Percentiles rank a stretch among this genome's conserved stretches.
Conservation (phyloP, 1,140 invertebrate genomes). For the Conus ventricosus region DNA sequence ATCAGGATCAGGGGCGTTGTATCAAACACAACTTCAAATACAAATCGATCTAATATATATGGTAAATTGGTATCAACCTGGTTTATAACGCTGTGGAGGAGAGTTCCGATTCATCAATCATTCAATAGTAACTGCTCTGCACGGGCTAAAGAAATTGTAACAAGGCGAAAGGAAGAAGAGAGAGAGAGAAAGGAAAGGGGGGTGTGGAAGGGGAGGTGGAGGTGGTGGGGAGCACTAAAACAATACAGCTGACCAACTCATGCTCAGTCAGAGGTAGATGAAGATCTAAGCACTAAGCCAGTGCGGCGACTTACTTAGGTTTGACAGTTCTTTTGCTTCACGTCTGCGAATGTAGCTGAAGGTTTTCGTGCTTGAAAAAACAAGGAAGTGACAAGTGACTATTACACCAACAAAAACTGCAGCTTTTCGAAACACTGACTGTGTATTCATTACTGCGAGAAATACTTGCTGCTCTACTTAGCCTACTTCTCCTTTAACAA, state of each 20-base stretch:
- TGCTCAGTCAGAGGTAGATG: not conserved
- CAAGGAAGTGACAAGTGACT: not conserved
- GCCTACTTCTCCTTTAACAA: no score
- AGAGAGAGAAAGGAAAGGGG: slow-evolving; percentile 13
- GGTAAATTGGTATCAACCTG: no score
- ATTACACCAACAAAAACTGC: not conserved
- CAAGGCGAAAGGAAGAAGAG: not conserved
- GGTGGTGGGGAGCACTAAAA: no score
- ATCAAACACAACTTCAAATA: no score
- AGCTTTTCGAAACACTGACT: slow-evolving; percentile 1
- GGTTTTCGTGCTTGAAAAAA: slow-evolving; percentile 20
- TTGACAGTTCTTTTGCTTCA: slow-evolving; percentile 26
- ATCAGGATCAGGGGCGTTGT: no score
- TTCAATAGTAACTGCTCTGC: no score
- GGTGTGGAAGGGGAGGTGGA: not conserved
- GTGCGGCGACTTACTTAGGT: not conserved
- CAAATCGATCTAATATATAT: no score
- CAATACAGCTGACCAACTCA: not conserved
- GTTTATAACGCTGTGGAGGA: no score
- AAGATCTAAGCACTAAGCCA: no score
- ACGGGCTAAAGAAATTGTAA: not conserved
- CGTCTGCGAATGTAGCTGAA: slow-evolving; percentile 27
- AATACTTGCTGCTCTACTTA: no score
- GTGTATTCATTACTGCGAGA: not conserved
- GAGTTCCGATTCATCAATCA: no score